These are phyloP conservation scores for Mormoops blainvillei DNA, from an alignment of 2,113 vertebrate species.

Conservation along the genomic window DNA sequence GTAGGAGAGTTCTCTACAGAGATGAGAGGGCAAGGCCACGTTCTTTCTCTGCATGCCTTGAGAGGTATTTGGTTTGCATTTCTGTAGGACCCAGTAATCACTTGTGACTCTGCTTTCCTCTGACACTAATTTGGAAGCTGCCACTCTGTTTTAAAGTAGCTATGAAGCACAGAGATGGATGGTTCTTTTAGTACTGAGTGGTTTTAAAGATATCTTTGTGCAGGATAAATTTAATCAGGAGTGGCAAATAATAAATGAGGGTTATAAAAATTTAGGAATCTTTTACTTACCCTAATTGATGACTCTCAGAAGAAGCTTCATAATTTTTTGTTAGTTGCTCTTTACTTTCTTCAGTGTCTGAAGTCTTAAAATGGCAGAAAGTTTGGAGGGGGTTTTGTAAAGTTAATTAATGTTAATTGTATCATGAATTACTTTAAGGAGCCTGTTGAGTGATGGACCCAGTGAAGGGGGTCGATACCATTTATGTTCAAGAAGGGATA, in stretches of 20 bases:
- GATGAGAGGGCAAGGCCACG: not conserved
- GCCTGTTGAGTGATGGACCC: constrained; percentile 48
- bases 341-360: constrained; percentile 41
- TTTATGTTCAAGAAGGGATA: constrained; percentile 71
- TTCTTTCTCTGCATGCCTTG: not conserved
- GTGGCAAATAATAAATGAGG: constrained; percentile 56
- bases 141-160: constrained; percentile 48
- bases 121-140: constrained; percentile 49
- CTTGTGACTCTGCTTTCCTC: constrained; percentile 3
- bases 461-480: constrained; percentile 65
- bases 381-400: constrained; percentile 31
- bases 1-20: not conserved
- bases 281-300: constrained; percentile 62
- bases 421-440: constrained; percentile 65
- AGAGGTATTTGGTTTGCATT: not conserved
- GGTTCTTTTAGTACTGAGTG: constrained; percentile 42
- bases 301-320: constrained; percentile 41
- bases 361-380: constrained; percentile 38
- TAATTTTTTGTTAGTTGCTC: constrained; percentile 59
- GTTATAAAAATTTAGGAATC: constrained; percentile 66
- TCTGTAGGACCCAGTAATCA: not conserved
- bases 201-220: constrained; percentile 52
- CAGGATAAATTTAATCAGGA: constrained; percentile 51
- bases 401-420: constrained; percentile 76
- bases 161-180: constrained; percentile 59